A percentile compares a stretch with the other conserved stretches of the same genome.
phyloP scores from a whole-genome alignment of 2,888 invertebrate species.

The Callyntrura guangdongensis region DNA sequence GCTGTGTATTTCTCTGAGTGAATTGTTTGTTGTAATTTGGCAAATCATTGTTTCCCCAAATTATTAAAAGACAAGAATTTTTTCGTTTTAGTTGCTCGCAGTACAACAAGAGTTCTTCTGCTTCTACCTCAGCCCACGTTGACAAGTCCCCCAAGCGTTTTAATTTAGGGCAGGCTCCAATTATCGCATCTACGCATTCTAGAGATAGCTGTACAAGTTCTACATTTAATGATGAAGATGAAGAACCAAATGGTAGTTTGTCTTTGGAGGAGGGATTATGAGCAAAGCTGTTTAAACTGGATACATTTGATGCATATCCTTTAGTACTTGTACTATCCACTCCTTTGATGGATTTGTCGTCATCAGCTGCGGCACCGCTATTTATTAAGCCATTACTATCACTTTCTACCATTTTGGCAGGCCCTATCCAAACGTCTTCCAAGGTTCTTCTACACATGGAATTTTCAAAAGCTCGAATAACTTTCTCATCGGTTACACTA shows the following conservation, averaged over 20 bases:
- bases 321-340: neutral
- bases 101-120: constrained; percentile 61
- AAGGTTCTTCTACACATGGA: constrained; percentile 80
- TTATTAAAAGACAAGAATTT: constrained; percentile 59
- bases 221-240: neutral
- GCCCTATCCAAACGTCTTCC: constrained; percentile 81
- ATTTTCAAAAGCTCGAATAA: constrained; percentile 67
- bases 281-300: neutral
- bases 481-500: constrained; percentile 62
- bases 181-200: constrained; percentile 46
- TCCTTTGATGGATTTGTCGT: neutral
- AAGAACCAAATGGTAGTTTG: neutral
- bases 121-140: constrained; percentile 70
- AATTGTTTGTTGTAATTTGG: too few relatives aligned
- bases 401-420: constrained; percentile 59
- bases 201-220: constrained; percentile 76
- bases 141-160: constrained; percentile 77
- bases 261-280: neutral
- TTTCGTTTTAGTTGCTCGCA: constrained; percentile 64
- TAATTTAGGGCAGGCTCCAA: constrained; percentile 69
- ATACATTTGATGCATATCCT: neutral
- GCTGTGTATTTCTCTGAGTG: too few relatives aligned
- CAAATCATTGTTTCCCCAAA: constrained; percentile 75
- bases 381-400: neutral
- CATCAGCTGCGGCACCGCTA: neutral